phyloP scores from a whole-genome alignment of 2,113 vertebrate genomes.

The Seriola dumerili region DNA sequence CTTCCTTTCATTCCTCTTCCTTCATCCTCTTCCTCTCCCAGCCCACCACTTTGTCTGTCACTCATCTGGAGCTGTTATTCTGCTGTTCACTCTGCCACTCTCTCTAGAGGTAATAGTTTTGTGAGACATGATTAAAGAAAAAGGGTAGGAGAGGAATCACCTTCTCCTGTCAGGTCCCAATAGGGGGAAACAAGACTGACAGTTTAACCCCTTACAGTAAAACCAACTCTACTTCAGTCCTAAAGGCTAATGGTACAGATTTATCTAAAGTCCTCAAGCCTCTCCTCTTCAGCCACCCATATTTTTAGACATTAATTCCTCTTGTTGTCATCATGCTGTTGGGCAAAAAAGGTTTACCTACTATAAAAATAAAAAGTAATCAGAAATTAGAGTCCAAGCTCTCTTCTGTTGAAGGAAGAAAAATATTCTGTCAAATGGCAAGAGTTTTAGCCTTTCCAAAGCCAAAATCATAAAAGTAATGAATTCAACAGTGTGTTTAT shows the following conservation, averaged over 20 bases:
- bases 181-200: constrained; percentile 10
- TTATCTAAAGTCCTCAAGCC: constrained; percentile 5
- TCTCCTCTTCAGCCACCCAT: neutral
- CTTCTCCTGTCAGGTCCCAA: constrained; percentile 40
- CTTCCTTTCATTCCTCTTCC: constrained; percentile 57
- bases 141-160: constrained; percentile 37
- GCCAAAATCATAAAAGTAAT: neutral
- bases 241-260: neutral
- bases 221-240: constrained; percentile 1
- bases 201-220: constrained; percentile 36
- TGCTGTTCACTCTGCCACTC: constrained; percentile 36
- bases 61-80: constrained; percentile 66
- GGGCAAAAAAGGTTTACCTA: constrained; percentile 12
- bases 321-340: neutral
- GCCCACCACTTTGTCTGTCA: constrained; percentile 69
- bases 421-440: constrained; percentile 13
- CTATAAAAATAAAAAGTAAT: constrained; percentile 3
- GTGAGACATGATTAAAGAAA: constrained; percentile 69
- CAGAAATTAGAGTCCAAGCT: too few relatives aligned
- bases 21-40: constrained; percentile 39
- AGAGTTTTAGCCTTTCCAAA: neutral
- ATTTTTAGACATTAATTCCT: constrained; percentile 23
- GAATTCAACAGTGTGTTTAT: too few relatives aligned
- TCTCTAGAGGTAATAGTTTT: constrained; percentile 70
- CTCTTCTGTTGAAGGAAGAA: too few relatives aligned